Evolutionary conservation across 1,140 invertebrate species (phyloP).

Genomic region (Ooceraea biroi): DNA sequence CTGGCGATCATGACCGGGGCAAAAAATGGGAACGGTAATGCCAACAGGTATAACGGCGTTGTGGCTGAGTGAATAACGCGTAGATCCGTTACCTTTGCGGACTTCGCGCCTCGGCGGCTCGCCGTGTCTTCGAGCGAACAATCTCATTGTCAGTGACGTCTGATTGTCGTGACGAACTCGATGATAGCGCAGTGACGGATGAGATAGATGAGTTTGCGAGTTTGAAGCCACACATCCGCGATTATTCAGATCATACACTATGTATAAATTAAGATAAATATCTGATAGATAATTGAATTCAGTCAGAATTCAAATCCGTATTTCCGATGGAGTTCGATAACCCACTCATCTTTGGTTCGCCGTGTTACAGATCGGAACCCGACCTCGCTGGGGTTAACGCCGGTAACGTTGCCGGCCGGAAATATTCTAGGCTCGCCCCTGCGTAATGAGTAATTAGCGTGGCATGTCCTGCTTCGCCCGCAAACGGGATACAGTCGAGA

Average conservation of each 20-base stretch:
- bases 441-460: slow-evolving; percentile 55
- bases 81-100: slow-evolving; percentile 67
- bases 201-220: too few species aligned
- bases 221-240: neutral
- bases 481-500: slow-evolving; percentile 29
- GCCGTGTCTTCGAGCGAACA: slow-evolving; percentile 9
- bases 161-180: slow-evolving; percentile 25
- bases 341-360: neutral
- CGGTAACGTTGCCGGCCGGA: slow-evolving; percentile 10
- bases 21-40: slow-evolving; percentile 67
- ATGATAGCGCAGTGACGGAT: neutral
- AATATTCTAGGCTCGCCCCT: slow-evolving; percentile 39
- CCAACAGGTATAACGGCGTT: slow-evolving; percentile 58
- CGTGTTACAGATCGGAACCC: slow-evolving; percentile 1
- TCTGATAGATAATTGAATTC: too few species aligned
- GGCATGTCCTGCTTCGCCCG: slow-evolving; percentile 33
- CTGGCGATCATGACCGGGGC: neutral
- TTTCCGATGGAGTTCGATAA: neutral
- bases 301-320: too few species aligned
- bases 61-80: slow-evolving; percentile 61
- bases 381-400: slow-evolving; percentile 21
- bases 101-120: slow-evolving; percentile 26
- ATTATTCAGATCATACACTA: neutral
- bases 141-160: neutral
- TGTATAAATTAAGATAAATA: too few species aligned